Base-by-base conservation (phyloP, 2,888 invertebrate species). In the Drosophila prolongata region DNA sequence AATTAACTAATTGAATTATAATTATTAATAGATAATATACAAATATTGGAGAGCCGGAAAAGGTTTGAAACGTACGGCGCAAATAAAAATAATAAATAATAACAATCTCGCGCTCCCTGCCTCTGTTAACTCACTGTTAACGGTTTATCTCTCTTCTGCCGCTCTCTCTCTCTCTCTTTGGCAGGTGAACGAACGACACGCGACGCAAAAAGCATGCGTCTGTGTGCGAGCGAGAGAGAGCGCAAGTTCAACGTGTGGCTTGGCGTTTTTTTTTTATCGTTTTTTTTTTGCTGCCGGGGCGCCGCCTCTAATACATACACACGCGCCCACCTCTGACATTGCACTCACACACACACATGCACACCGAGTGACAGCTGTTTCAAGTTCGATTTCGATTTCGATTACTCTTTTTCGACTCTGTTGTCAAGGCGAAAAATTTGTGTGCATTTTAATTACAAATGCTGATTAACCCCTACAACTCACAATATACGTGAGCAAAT, bases 181-280 rank as follows among this genome's bases (percentile, higher is more conserved):
- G 79, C 87, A 87, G 82, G 87, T 82, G 82, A 82, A 82, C 81
- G 81, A 82, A 87, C 82, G 87, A 85, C 85, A 84, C 80, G 80
- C 80, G 77, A 83, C 87, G 84, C 76, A 70, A 57, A 68, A 68
- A 68, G 57, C 68, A 58, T 72, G 42, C 49, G 58, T 46, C 27
- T 66, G 52, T 57, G 40, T 50, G 30, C 52, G 49, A 49, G 49
- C 56, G 24, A 49, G 59, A 61, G 49, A 50, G 42, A 46, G 62
- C 52, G 66, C 71, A 65, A 77, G 78, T 68, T 79, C 67, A 74
- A 64, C 59, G 53, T 78, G 47, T 72, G 50, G 50, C 62, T 64
- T 49, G 46, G 50, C 16, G 35, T 57, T 67, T 64, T 61, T 57
- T 67, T 64, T 61, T 70, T 38, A 19, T 62, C 19, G 19, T 57